Conservation (phyloP, 2,797 vertebrate genomes). For the Sphaeramia orbicularis region DNA sequence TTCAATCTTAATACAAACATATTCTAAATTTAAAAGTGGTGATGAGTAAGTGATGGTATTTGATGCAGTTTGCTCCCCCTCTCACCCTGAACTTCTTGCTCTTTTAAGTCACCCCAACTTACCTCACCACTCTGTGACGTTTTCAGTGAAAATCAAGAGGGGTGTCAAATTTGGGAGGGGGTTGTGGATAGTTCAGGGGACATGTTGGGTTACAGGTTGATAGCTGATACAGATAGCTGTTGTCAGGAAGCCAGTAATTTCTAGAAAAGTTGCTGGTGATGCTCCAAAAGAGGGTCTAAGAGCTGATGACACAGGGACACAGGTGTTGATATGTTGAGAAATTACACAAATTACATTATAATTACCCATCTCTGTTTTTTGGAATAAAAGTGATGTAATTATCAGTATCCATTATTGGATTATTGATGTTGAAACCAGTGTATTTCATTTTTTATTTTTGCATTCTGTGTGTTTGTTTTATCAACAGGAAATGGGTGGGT, state of each 20-base stretch:
- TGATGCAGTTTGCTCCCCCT: constrained; percentile 1
- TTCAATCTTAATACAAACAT: no score
- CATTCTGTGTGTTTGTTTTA: constrained; percentile 38
- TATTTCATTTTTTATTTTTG: background rate
- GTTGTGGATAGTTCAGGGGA: background rate
- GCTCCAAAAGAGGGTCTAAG: constrained; percentile 26
- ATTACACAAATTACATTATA: constrained; percentile 1
- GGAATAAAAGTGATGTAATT: constrained; percentile 8
- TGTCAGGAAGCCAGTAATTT: constrained; percentile 11
- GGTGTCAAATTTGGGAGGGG: background rate
- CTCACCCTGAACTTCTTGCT: constrained; percentile 23
- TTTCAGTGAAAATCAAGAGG: constrained; percentile 8
- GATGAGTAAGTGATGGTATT: constrained; percentile 1
- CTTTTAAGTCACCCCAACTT: constrained; percentile 14
- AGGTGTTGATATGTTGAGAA: constrained; percentile 11
- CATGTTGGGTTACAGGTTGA: constrained; percentile 22
- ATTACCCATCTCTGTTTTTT: background rate
- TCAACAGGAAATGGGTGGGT: constrained; percentile 93
- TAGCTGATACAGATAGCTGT: constrained; percentile 1
- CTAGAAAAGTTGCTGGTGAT: constrained; percentile 12
- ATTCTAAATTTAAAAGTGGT: no score
- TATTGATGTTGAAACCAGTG: background rate
- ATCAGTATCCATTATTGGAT: background rate
- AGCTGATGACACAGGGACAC: constrained; percentile 24
- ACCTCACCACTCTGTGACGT: constrained; percentile 28